Percentiles rank a stretch among this genome's conserved stretches.
These are phyloP conservation scores for Drosophila prolongata DNA, from an alignment of 2,888 invertebrate genomes.

Conservation along the genomic window DNA sequence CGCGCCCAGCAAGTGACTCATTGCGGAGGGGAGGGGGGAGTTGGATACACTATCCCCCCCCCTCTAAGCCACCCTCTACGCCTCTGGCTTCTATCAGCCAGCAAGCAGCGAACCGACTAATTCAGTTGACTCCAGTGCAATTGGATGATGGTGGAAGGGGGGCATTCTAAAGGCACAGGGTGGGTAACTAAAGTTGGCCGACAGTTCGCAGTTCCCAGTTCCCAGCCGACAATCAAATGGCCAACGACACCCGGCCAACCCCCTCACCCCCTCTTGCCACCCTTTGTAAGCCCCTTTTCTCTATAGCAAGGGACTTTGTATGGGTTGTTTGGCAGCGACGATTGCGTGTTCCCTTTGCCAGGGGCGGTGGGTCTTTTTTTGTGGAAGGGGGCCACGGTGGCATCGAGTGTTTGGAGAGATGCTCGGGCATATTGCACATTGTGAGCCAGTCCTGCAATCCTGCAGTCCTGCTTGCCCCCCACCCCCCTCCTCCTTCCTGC, in stretches of 20 bases:
- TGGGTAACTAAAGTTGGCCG: constrained; percentile 44
- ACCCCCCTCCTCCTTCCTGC: not conserved
- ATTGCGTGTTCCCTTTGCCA: constrained; percentile 39
- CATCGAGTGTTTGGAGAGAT: constrained; percentile 42
- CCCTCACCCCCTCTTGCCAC: not conserved
- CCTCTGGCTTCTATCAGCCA: constrained; percentile 5
- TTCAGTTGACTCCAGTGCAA: constrained; percentile 41
- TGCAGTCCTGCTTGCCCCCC: not conserved
- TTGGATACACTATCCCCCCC: not conserved
- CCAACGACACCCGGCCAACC: constrained; percentile 36
- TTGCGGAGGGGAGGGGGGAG: not conserved
- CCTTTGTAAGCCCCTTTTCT: not conserved
- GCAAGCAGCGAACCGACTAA: constrained; percentile 38
- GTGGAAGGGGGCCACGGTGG: not conserved
- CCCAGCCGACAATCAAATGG: constrained; percentile 47
- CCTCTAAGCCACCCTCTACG: not conserved
- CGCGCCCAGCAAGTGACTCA: constrained; percentile 21
- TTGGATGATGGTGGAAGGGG: not conserved
- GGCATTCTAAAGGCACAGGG: constrained; percentile 1
- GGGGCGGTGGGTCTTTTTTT: not conserved
- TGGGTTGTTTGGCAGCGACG: constrained; percentile 47
- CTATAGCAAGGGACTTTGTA: constrained; percentile 37
- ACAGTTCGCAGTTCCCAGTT: constrained; percentile 37
- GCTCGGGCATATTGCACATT: constrained; percentile 42
- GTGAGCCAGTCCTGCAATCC: constrained; percentile 11